A percentile compares a stretch with the other conserved stretches of the same genome.
These are phyloP conservation scores for Lottia gigantea DNA, from an alignment of 2,888 invertebrate genomes.

Conservation along the genomic window DNA sequence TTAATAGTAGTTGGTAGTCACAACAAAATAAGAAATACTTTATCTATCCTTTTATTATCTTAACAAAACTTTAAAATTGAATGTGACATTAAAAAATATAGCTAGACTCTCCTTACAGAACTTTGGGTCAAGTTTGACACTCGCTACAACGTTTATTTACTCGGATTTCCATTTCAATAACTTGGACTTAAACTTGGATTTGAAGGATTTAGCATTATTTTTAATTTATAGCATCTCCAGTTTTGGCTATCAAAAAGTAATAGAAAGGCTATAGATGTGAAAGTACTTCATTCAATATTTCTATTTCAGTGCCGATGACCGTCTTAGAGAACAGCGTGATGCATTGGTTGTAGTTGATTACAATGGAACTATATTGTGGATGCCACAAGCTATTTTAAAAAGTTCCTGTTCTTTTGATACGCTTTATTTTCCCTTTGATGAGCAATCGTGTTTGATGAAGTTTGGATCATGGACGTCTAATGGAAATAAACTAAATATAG, in stretches of 20 bases:
- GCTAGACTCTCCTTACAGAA: too few relatives aligned
- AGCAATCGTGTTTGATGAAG: conserved; percentile 61
- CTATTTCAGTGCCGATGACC: conserved; percentile 62
- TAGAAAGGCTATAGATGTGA: too few relatives aligned
- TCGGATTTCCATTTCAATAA: too few relatives aligned
- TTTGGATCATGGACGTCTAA: conserved; percentile 67
- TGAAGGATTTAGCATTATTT: too few relatives aligned
- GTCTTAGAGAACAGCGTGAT: conserved; percentile 64
- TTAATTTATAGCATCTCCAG: too few relatives aligned
- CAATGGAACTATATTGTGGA: conserved; percentile 55
- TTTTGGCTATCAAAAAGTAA: too few relatives aligned
- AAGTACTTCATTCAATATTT: background rate
- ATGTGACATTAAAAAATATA: too few relatives aligned
- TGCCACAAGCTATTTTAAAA: conserved; percentile 61
- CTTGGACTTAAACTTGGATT: too few relatives aligned
- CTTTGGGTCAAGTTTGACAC: too few relatives aligned
- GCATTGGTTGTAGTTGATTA: conserved; percentile 61
- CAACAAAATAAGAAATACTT: background rate
- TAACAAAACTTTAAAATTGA: too few relatives aligned
- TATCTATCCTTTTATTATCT: too few relatives aligned
- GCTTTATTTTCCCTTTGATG: conserved; percentile 64
- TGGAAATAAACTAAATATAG: conserved; percentile 55
- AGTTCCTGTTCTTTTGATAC: conserved; percentile 65
- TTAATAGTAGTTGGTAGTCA: background rate
- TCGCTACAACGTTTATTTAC: too few relatives aligned